These are phyloP conservation scores for Cryptocephalus primarius DNA, from an alignment of 2,888 invertebrate genomes.

Conservation along the genomic window DNA sequence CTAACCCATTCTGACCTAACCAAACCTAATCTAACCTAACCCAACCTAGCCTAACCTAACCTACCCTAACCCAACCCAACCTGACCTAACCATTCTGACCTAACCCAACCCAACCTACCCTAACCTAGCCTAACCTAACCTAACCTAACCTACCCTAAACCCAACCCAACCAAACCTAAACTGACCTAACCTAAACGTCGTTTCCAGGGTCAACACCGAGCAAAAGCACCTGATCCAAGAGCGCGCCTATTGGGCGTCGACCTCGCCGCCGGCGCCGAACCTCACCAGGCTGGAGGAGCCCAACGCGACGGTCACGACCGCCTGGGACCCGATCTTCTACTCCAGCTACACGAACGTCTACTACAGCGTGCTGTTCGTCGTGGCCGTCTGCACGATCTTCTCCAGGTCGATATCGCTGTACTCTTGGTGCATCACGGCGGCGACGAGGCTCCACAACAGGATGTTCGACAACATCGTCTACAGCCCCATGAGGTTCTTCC, in stretches of 20 bases:
- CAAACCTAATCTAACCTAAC: too few species aligned
- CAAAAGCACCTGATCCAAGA: conserved; percentile 2
- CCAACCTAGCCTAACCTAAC: too few species aligned
- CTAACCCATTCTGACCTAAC: too few species aligned
- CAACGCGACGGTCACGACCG: background rate
- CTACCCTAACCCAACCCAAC: too few species aligned
- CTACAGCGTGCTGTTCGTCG: conserved; percentile 3
- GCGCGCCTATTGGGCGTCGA: background rate
- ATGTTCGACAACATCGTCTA: conserved; percentile 47
- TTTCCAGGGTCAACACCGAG: conserved; percentile 7
- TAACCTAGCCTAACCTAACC: too few species aligned
- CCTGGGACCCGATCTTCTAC: conserved; percentile 2
- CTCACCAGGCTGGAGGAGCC: background rate
- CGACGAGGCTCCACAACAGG: conserved; percentile 44
- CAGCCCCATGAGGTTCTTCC: conserved; percentile 58
- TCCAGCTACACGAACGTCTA: conserved; percentile 3
- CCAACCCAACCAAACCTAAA: too few species aligned
- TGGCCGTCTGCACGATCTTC: conserved; percentile 27
- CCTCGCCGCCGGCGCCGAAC: too few species aligned
- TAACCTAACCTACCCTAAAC: too few species aligned
- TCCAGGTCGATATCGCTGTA: conserved; percentile 43
- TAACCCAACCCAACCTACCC: too few species aligned
- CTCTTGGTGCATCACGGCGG: conserved; percentile 41
- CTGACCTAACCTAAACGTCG: background rate
- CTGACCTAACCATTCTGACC: too few species aligned